These are phyloP conservation scores for Hephaestus fuliginosus DNA, from an alignment of 2,797 vertebrate species.

Conservation along the genomic window DNA sequence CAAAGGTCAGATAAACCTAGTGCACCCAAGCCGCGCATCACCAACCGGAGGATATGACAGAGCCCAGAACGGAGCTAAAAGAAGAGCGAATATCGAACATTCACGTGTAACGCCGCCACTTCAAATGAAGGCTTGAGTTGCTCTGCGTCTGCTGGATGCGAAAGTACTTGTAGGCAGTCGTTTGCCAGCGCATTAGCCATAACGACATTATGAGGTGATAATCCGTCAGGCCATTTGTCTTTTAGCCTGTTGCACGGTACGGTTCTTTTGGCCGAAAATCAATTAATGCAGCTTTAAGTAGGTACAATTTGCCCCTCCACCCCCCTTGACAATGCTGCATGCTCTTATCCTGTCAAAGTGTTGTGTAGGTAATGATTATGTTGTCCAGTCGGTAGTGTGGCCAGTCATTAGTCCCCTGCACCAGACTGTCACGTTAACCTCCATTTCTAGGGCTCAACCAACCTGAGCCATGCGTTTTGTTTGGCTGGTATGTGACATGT, in stretches of 20 bases:
- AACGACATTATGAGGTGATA: neutral
- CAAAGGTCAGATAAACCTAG: too few relatives aligned
- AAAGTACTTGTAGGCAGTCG: neutral
- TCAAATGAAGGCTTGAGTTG: neutral
- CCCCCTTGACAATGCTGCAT: neutral
- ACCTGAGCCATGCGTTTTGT: neutral
- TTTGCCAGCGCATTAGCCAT: neutral
- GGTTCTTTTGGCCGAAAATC: neutral
- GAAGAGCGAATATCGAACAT: neutral
- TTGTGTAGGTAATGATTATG: constrained; percentile 27
- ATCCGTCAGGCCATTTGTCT: neutral
- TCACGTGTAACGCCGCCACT: too few relatives aligned
- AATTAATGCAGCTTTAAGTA: neutral
- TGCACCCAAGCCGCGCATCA: too few relatives aligned
- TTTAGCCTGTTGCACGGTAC: neutral
- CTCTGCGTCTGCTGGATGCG: neutral
- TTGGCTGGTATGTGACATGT: constrained; percentile 4
- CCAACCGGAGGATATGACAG: too few relatives aligned
- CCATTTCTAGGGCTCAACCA: constrained; percentile 12
- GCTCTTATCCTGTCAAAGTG: constrained; percentile 1
- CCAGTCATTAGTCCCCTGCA: constrained; percentile 9
- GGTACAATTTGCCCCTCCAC: neutral
- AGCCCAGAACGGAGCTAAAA: neutral
- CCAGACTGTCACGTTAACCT: constrained; percentile 13
- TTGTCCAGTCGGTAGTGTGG: constrained; percentile 10